Base-by-base conservation (phyloP, 23 tunicate species). In the Trididemnum nubilum region DNA sequence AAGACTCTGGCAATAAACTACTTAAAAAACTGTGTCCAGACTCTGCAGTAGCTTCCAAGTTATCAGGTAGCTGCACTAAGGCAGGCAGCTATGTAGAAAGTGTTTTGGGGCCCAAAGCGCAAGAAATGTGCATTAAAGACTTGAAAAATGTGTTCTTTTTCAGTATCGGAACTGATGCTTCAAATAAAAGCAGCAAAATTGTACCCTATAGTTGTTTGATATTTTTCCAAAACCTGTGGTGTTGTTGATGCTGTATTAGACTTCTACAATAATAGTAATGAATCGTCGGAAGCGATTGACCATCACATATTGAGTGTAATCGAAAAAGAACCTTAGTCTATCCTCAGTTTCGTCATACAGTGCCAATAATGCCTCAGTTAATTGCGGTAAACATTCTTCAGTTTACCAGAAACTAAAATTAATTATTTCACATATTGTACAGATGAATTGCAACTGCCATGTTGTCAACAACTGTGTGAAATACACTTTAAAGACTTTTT, bases 381-480 rank as follows among this genome's bases (percentile, higher is more conserved):
- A n/a, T n/a, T n/a, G n/a, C n/a, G n/a, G n/a, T n/a, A n/a, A n/a
- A n/a, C n/a, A n/a, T 63, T 63, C 69, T 63, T 19, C 28, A 63
- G 69, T 63, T 63, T 63, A 63, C 69, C 69, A 63, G 69, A 63
- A 63, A 63, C 69, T 63, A 63, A 63, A 63, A 63, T 63, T 63
- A 28, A 63, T 15, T 63, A 63, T 15, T 63, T 63, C 25, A 15
- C 19, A 63, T 28, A 63, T 63, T 23, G 69, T 23, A 63, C 69
- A 63, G 69, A 23, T 28, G 28, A 63, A 63, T 28, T 63, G 69
- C 69, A 63, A 63, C 23, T 63, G 69, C 69, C 74, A 67, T 67
- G 38, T 33, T 67, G 5, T 67, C 37, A 67, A 67, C 38, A 67
- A 67, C 38, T 67, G 74, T 67, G 37, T 67, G 74, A 31, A 67